A percentile compares a stretch with the other conserved stretches of the same genome.
phyloP scores from a whole-genome alignment of 2,888 invertebrate species.

The Euzophera pinguis region DNA sequence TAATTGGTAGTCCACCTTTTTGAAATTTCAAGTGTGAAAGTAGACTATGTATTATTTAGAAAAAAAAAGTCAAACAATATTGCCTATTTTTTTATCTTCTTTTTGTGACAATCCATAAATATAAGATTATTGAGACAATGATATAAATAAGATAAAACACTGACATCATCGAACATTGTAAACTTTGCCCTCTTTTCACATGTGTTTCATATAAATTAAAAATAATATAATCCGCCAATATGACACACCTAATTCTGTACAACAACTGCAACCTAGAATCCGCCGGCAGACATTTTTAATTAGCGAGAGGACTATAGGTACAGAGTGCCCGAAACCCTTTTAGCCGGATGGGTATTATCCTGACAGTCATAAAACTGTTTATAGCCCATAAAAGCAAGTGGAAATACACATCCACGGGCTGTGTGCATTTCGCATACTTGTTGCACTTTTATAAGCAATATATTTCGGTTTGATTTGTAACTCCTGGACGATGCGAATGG shows the following conservation, averaged over 20 bases:
- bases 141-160: too few species aligned
- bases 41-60: too few species aligned
- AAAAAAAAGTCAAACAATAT: too few species aligned
- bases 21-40: too few species aligned
- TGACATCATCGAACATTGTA: not conserved
- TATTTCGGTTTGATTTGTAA: constrained; percentile 77
- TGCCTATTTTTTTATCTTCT: too few species aligned
- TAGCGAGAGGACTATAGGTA: constrained; percentile 44
- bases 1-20: too few species aligned
- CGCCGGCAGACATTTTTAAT: constrained; percentile 61
- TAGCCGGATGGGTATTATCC: constrained; percentile 76
- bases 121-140: too few species aligned
- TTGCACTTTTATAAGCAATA: constrained; percentile 78
- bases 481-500: constrained; percentile 57
- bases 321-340: constrained; percentile 64
- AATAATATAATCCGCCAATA: not conserved
- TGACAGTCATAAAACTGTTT: constrained; percentile 68
- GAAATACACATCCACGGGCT: constrained; percentile 59
- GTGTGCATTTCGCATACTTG: constrained; percentile 72
- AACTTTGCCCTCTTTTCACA: not conserved
- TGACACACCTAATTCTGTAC: constrained; percentile 10
- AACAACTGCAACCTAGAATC: constrained; percentile 19
- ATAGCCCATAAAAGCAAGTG: constrained; percentile 75
- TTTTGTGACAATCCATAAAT: too few species aligned
- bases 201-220: not conserved